phyloP scores from a whole-genome alignment of 1,140 invertebrate genomes.

The Drosophila navojoa region DNA sequence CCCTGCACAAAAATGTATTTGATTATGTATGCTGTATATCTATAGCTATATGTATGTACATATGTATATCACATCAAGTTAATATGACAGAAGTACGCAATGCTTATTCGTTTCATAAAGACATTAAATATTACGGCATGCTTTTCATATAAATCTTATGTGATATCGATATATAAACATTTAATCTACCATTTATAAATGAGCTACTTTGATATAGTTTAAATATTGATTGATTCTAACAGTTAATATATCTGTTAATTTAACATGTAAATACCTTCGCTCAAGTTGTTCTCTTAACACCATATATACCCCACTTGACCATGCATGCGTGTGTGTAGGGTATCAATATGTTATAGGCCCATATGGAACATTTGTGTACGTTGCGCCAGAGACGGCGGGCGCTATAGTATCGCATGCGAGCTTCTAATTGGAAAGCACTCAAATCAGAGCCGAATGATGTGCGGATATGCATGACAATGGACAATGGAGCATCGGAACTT shows the following conservation, averaged over 20 bases:
- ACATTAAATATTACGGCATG: no score
- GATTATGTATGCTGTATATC: no score
- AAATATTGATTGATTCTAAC: neutral
- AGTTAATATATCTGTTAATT: neutral
- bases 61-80: neutral
- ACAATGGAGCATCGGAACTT: constrained; percentile 7
- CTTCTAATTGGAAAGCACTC: constrained; percentile 68
- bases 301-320: constrained; percentile 1
- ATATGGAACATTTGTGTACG: constrained; percentile 20
- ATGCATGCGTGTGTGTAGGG: constrained; percentile 1
- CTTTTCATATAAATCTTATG: no score
- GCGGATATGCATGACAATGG: constrained; percentile 61
- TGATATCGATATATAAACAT: neutral
- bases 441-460: constrained; percentile 68
- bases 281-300: no score
- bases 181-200: no score
- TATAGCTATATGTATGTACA: neutral
- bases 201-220: no score
- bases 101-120: no score
- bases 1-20: neutral
- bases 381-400: constrained; percentile 28
- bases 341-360: constrained; percentile 16
- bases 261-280: neutral
- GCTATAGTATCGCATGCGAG: constrained; percentile 56
- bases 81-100: no score